Base-by-base conservation (phyloP, 2,888 invertebrate species). In the Brenthis daphne region DNA sequence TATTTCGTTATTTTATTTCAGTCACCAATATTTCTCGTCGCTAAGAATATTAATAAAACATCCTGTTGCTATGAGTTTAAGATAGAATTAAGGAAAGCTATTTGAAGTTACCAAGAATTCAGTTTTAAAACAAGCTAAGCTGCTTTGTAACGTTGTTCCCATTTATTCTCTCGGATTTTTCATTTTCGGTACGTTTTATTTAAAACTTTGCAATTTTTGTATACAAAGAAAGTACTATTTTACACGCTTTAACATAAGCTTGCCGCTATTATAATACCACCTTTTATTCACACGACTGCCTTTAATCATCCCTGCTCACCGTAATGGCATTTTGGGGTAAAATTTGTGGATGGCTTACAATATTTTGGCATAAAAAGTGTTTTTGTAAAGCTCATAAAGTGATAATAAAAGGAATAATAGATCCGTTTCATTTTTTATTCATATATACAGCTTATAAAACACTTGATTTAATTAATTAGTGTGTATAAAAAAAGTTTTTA, bases 251-350 rank as follows among this genome's bases (percentile, higher is more conserved):
- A 67, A 61, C 55, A 55, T 55, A 67, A 67, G 67, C 55, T 60
- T 47, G 24, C 20, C 58, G 57, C 50, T 58, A 43, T 65, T 56
- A 67, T 33, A 48, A 51, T 65, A 67, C 20, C 55, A 65, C 56
- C 65, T 65, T 69, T 69, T 69, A 65, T 60, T 65, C 60, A 55
- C 60, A 61, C 51, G 56, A 55, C 55, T 65, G 47, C 66, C 54
- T 61, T 69, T 69, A 65, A 61, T 65, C 55, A 57, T 55, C 50
- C 29, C 56, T 61, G 53, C 43, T 57, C 47, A 65, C 56, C 43
- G 50, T 60, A 65, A 69, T 65, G 58, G 51, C 65, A 61, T 61
- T 67, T 67, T 55, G 55, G 48, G 60, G 55, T 48, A 48, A 66
- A 24, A 58, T 66, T 66, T 66, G 60, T 48, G 54, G 60, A 60